Conservation (phyloP, 2,797 vertebrate species). For the Lepilemur septentrionalis region DNA sequence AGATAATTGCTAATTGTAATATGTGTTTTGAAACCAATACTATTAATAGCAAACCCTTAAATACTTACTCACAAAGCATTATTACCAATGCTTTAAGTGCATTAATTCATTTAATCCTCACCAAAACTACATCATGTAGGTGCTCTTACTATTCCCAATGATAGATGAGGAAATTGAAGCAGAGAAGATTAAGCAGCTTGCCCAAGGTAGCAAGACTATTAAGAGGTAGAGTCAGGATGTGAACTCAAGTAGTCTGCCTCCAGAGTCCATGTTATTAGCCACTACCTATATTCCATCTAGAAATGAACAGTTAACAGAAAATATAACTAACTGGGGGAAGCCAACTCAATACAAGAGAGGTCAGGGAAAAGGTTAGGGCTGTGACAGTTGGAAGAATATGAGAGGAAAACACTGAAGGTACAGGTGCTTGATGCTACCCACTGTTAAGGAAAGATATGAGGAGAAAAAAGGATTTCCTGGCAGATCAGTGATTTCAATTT, state of each 20-base stretch:
- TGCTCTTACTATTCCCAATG: slow-evolving; percentile 32
- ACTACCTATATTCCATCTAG: not conserved
- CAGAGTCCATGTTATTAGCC: not conserved
- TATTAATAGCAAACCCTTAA: slow-evolving; percentile 3
- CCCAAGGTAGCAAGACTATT: not conserved
- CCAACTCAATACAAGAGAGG: not conserved
- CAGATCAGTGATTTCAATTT: not conserved
- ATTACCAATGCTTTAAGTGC: not conserved
- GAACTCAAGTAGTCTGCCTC: not conserved
- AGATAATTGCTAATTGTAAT: not conserved
- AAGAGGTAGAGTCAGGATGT: not conserved
- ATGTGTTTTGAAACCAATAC: not conserved
- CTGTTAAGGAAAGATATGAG: not conserved
- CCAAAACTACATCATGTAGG: not conserved
- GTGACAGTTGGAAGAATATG: not conserved
- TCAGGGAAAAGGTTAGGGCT: not conserved
- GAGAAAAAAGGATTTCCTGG: not conserved
- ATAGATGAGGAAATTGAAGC: not conserved
- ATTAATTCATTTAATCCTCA: slow-evolving; percentile 11
- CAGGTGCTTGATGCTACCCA: not conserved
- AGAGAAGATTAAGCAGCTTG: not conserved
- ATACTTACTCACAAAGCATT: slow-evolving; percentile 7
- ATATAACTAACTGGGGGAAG: not conserved
- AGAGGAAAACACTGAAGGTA: not conserved
- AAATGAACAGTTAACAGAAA: slow-evolving; percentile 11